phyloP scores from a whole-genome alignment of 2,888 invertebrate species.

The Erebia ligea region DNA sequence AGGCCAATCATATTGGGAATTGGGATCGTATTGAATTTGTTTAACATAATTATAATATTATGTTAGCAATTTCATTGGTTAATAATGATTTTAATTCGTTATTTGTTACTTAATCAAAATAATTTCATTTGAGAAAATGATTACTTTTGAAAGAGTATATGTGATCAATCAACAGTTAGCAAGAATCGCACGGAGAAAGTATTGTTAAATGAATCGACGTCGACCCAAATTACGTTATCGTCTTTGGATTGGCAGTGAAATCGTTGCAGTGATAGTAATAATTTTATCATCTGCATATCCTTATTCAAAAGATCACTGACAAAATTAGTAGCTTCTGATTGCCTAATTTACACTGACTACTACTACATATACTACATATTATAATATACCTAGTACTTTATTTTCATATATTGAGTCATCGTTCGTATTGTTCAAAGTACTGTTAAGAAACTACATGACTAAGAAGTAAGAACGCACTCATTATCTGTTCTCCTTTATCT shows the following conservation, averaged over 20 bases:
- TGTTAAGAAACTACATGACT: conserved; percentile 10
- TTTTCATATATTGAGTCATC: neutral
- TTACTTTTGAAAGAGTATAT: conserved; percentile 21
- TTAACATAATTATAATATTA: neutral
- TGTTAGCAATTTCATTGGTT: neutral
- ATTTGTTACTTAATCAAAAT: neutral
- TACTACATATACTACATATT: neutral
- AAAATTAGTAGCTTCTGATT: neutral
- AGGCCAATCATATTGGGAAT: conserved; percentile 15
- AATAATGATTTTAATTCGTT: neutral
- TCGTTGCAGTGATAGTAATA: conserved; percentile 6
- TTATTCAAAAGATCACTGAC: conserved; percentile 5
- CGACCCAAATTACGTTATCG: conserved; percentile 59
- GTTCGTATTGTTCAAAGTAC: neutral
- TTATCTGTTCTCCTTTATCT: conserved; percentile 25
- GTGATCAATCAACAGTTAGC: conserved; percentile 40
- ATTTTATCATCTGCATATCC: conserved; percentile 3
- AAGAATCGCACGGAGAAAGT: conserved; percentile 58
- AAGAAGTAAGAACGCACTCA: neutral
- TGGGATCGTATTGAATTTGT: neutral
- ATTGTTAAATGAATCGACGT: conserved; percentile 59
- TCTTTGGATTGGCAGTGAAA: conserved; percentile 55
- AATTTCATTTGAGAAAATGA: neutral
- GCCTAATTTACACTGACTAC: neutral
- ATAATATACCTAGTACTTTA: neutral